phyloP scores from a whole-genome alignment of 1,140 invertebrate species.

The Diabrotica virgifera region DNA sequence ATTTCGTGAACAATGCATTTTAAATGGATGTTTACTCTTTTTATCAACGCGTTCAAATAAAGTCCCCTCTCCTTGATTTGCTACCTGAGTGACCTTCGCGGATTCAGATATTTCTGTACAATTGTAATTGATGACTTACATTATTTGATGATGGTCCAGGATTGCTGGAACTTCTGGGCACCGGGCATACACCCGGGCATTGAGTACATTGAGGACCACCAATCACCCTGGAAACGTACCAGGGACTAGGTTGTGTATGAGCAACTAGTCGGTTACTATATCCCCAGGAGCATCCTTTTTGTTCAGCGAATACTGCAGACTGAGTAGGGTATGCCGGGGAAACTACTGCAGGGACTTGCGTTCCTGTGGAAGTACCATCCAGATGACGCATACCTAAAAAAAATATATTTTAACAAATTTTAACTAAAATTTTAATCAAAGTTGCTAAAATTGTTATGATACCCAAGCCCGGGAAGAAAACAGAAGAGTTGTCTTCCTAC shows the following conservation, averaged over 20 bases:
- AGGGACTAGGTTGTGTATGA: slow-evolving; percentile 37
- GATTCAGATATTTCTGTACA: no score
- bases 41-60: no score
- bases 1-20: no score
- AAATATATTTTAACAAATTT: not conserved
- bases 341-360: slow-evolving; percentile 32
- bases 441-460: no score
- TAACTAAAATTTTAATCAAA: no score
- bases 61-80: no score
- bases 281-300: slow-evolving; percentile 46
- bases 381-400: slow-evolving; percentile 41
- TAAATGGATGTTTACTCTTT: no score
- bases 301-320: slow-evolving; percentile 47
- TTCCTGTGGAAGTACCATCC: slow-evolving; percentile 31
- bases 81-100: no score
- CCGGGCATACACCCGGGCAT: slow-evolving; percentile 45
- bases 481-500: no score
- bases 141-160: slow-evolving; percentile 38
- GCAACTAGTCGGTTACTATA: slow-evolving; percentile 46
- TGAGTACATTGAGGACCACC: slow-evolving; percentile 45
- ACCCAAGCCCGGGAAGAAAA: no score
- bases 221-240: slow-evolving; percentile 43
- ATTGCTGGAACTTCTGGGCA: slow-evolving; percentile 45
- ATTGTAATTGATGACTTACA: not conserved
- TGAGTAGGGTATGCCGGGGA: slow-evolving; percentile 38